Evolutionary conservation across 2,113 vertebrate species (phyloP).

Genomic region (Gallinago media): DNA sequence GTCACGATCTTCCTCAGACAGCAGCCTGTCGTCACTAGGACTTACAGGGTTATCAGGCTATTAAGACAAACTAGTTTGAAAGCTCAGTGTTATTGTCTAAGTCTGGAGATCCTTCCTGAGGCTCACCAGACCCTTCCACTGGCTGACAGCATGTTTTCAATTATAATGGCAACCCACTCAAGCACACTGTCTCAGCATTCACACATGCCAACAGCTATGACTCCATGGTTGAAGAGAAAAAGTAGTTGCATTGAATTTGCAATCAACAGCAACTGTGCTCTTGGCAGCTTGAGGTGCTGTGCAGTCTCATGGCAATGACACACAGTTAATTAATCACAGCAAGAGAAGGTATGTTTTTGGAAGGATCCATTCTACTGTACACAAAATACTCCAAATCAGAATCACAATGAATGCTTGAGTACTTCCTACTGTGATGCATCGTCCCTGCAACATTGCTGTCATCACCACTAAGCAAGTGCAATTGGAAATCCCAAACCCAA

Average conservation of each 20-base stretch:
- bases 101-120: background rate
- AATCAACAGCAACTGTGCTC: background rate
- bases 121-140: background rate
- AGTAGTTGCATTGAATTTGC: background rate
- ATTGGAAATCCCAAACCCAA: background rate
- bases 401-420: background rate
- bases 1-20: background rate
- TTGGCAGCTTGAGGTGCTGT: background rate
- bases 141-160: background rate
- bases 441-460: background rate
- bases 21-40: background rate
- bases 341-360: background rate
- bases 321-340: background rate
- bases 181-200: background rate
- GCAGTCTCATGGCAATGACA: background rate
- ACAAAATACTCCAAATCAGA: background rate
- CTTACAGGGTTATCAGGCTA: background rate
- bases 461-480: background rate
- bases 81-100: background rate
- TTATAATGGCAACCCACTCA: background rate
- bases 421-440: background rate
- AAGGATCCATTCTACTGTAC: background rate
- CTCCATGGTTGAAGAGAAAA: background rate
- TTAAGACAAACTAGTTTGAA: background rate
- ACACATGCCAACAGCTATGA: background rate